Percentiles rank a stretch among this genome's conserved stretches.
These are phyloP conservation scores for Norana najaformis DNA, from an alignment of 2,888 invertebrate species.

Conservation along the genomic window DNA sequence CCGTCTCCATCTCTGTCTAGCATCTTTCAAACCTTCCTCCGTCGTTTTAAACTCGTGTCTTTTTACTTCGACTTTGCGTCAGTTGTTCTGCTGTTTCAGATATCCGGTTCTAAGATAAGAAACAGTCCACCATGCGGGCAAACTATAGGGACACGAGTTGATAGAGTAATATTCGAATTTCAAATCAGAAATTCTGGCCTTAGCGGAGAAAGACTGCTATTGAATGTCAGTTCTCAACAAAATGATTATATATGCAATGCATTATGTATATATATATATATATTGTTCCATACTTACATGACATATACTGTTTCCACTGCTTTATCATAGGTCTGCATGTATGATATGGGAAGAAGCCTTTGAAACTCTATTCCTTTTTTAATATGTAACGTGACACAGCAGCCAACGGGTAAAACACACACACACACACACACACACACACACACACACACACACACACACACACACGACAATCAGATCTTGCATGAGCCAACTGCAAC, in stretches of 20 bases:
- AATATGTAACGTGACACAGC: background rate
- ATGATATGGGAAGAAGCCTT: background rate
- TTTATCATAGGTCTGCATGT: background rate
- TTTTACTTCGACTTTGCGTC: too few relatives aligned
- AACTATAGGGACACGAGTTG: too few relatives aligned
- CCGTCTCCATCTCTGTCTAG: background rate
- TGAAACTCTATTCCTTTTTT: background rate
- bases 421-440: too few relatives aligned
- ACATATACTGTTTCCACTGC: background rate
- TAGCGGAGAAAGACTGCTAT: background rate
- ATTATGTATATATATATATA: background rate
- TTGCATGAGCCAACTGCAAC: too few relatives aligned
- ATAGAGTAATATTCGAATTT: too few relatives aligned
- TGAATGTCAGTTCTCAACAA: background rate
- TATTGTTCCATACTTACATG: background rate
- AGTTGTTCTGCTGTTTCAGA: too few relatives aligned
- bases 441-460: too few relatives aligned
- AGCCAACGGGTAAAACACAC: background rate
- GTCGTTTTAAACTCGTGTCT: too few relatives aligned
- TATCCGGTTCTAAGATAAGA: too few relatives aligned
- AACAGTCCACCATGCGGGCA: too few relatives aligned
- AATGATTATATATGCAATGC: background rate
- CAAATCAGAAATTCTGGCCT: background rate
- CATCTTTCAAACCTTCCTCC: too few relatives aligned
- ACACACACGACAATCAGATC: too few relatives aligned